phyloP scores from a whole-genome alignment of 2,797 vertebrate genomes.

The Podarcis lilfordi region DNA sequence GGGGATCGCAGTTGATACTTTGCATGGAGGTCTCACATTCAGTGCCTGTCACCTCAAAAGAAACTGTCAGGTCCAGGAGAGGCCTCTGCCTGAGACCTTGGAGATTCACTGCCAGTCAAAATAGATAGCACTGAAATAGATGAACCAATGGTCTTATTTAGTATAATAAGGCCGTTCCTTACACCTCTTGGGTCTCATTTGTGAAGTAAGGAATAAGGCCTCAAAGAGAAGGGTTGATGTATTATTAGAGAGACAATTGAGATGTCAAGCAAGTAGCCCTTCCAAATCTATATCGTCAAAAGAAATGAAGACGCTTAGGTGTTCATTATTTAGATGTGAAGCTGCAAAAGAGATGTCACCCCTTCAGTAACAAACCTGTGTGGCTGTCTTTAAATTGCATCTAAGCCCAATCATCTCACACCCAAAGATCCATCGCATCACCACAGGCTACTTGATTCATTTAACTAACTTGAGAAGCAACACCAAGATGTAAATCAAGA shows the following conservation, averaged over 20 bases:
- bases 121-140: conserved; percentile 5
- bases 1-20: too few species aligned
- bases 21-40: background rate
- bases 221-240: conserved; percentile 17
- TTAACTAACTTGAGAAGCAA: background rate
- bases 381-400: background rate
- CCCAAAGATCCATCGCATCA: background rate
- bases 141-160: conserved; percentile 10
- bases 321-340: conserved; percentile 14
- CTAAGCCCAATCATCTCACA: background rate
- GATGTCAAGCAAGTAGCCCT: conserved; percentile 1
- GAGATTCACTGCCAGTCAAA: conserved; percentile 6
- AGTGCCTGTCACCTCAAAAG: background rate
- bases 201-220: conserved; percentile 15
- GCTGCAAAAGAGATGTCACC: background rate
- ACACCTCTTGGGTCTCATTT: conserved; percentile 16
- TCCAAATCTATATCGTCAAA: conserved; percentile 20
- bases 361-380: background rate
- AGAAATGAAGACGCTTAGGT: conserved; percentile 7
- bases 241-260: conserved; percentile 28
- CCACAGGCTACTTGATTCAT: background rate
- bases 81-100: background rate
- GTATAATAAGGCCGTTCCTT: conserved; percentile 26
- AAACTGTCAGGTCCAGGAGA: background rate
- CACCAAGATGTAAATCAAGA: background rate